Conservation (phyloP, 1,140 invertebrate species). For the Onthophagus taurus region DNA sequence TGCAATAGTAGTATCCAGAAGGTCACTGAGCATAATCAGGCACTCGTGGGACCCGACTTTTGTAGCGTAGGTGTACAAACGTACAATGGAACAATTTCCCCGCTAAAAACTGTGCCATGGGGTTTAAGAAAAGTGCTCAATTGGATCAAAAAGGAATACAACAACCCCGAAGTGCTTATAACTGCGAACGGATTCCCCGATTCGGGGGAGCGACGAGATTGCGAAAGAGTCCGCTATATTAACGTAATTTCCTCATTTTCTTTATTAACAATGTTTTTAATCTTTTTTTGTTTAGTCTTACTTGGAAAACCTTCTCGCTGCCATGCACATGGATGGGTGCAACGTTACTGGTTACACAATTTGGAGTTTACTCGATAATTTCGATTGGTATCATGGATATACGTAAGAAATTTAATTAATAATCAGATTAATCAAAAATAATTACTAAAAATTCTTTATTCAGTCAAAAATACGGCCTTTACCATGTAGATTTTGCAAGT, state of each 20-base stretch:
- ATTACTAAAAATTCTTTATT: neutral
- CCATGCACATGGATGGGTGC: conserved; percentile 50
- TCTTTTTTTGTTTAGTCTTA: conserved; percentile 43
- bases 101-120: conserved; percentile 21
- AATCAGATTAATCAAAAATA: neutral
- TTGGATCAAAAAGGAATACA: conserved; percentile 24
- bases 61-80: neutral
- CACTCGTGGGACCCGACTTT: neutral
- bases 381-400: conserved; percentile 55
- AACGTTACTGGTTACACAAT: conserved; percentile 56
- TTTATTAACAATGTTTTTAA: too few relatives aligned
- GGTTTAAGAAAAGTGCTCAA: conserved; percentile 30
- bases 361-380: conserved; percentile 73
- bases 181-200: conserved; percentile 27
- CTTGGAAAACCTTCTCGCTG: conserved; percentile 52
- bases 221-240: conserved; percentile 42
- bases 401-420: conserved; percentile 6
- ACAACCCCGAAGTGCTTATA: conserved; percentile 20
- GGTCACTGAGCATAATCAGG: too few relatives aligned
- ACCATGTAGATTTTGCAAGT: conserved; percentile 19
- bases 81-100: conserved; percentile 3
- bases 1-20: too few relatives aligned
- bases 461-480: conserved; percentile 18
- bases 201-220: conserved; percentile 38
- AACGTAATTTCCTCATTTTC: too few relatives aligned